Conservation (phyloP, 2,888 invertebrate species). For the Halictus quadricinctus region DNA sequence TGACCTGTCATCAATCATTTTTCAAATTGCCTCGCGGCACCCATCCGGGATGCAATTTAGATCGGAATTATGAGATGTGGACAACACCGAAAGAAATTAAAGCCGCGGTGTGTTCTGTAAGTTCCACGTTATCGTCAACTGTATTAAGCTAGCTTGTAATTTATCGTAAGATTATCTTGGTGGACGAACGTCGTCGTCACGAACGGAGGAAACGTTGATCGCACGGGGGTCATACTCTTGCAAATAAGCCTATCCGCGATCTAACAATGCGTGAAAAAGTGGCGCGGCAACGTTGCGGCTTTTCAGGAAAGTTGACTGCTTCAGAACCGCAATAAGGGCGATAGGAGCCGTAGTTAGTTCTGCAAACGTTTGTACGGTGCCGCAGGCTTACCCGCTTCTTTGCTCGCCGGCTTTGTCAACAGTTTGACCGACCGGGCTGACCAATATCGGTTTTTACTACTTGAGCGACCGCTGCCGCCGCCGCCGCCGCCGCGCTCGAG, state of each 20-base stretch:
- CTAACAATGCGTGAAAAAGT: background rate
- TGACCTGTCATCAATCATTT: background rate
- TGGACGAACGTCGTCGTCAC: background rate
- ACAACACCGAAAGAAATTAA: background rate
- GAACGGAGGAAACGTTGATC: background rate
- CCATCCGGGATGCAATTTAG: background rate
- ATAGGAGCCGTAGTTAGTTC: background rate
- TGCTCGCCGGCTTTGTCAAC: conserved; percentile 18
- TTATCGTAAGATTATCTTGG: background rate
- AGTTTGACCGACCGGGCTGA: conserved; percentile 25
- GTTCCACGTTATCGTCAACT: background rate
- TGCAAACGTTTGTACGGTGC: conserved; percentile 23
- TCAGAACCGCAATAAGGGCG: conserved; percentile 16
- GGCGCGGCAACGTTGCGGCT: background rate
- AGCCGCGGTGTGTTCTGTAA: background rate
- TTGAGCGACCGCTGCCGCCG: background rate
- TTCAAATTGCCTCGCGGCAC: background rate
- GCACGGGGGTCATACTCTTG: background rate
- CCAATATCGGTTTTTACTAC: conserved; percentile 48
- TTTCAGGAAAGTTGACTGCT: background rate
- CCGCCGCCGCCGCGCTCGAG: background rate
- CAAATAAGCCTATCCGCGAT: conserved; percentile 2
- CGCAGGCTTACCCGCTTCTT: conserved; percentile 11
- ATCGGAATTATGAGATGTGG: background rate
- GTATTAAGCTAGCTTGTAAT: background rate